phyloP scores from a whole-genome alignment of 2,113 vertebrate genomes.

The Nothocercus nigrocapillus region DNA sequence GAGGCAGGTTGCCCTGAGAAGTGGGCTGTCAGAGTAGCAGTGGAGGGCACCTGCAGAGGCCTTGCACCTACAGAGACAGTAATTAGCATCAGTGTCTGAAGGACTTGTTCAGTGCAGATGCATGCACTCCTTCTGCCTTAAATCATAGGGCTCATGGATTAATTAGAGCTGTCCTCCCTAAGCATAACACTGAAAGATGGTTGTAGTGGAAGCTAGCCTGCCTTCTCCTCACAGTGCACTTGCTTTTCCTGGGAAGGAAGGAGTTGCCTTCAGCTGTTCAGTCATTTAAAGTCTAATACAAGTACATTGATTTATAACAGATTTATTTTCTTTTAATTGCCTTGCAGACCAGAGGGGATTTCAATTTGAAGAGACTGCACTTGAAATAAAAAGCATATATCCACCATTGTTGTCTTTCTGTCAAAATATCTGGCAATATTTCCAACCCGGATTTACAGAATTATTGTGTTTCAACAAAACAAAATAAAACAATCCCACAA shows the following conservation, averaged over 20 bases:
- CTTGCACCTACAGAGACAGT: rapidly evolving
- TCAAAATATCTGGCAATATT: neutral
- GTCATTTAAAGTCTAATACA: neutral
- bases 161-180: neutral
- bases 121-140: rapidly evolving
- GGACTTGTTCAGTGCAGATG: neutral
- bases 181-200: neutral
- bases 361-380: neutral
- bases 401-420: neutral
- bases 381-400: neutral
- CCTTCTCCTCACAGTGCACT: neutral
- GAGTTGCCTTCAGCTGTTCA: neutral
- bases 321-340: neutral
- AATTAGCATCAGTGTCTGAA: neutral
- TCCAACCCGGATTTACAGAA: neutral
- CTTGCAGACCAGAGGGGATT: neutral
- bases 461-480: neutral
- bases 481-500: neutral
- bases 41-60: neutral
- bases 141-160: neutral
- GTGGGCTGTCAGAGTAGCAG: neutral
- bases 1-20: neutral
- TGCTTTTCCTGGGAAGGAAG: neutral
- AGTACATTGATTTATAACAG: neutral
- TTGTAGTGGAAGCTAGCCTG: neutral